Base-by-base conservation (phyloP, 2,797 vertebrate genomes). In the Coregonus ussuriensis region DNA sequence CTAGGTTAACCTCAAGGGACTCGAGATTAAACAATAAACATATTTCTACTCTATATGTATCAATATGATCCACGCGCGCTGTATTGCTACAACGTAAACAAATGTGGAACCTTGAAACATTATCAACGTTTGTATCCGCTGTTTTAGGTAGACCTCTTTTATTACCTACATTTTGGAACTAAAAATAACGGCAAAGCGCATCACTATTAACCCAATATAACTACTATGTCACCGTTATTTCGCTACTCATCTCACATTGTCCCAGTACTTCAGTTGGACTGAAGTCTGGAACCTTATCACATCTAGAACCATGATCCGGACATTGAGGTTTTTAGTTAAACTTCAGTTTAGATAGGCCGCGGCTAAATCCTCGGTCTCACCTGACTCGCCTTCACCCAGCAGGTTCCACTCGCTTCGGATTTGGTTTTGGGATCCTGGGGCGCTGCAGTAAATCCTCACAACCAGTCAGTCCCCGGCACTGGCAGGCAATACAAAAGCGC, bases 371-470 rank as follows among this genome's bases (percentile, higher is more conserved):
- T 72, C 86, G 88, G 84, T 81, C 86, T 89, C 85, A 89, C 88
- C 88, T 89, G 83, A 82, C 79, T 86, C 80, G 81, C 80, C 83
- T 84, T 86, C 74, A 83, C 81, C 82, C 84, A 80, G 83, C 88
- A 84, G 88, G 88, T 87, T 85, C 81, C 86, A 79, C 87, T 84
- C 79, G 76, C 84, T 87, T 80, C 84, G 87, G 84, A 78, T 81
- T 85, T 79, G 72, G 80, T 78, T 87, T 78, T 76, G 79, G 78
- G 85, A 85, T 82, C 81, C 85, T 84, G 84, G 85, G 80, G 82
- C 85, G 84, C 87, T 81, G 87, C 87, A 82, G 85, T 84, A 83
- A 82, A 80, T 84, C 83, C 82, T 78, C 77, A 77, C 82, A 80
- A 86, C 84, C 72, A 74, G 72, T 74, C 79, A 86, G 85, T 78